A percentile compares a stretch with the other conserved stretches of the same genome.
phyloP scores from a whole-genome alignment of 1,140 invertebrate genomes.

The Nautilus pompilius region DNA sequence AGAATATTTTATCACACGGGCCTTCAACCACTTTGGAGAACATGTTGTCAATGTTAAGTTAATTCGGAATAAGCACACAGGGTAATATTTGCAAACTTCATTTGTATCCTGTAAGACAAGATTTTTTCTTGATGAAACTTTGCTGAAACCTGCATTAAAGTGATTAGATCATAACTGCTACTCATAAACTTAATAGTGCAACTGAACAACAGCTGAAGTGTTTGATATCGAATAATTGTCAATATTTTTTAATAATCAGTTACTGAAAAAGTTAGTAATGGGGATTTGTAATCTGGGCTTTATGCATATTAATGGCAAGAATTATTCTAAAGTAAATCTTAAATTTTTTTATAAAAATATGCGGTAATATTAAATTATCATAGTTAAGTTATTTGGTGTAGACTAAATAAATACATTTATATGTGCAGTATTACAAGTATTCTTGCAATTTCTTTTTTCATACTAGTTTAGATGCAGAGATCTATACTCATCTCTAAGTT shows the following conservation, averaged over 20 bases:
- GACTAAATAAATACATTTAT: no score
- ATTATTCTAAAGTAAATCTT: no score
- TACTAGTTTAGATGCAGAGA: background rate
- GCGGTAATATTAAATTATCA: no score
- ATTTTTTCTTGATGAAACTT: background rate
- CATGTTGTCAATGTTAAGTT: constrained; percentile 66
- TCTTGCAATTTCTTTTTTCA: background rate
- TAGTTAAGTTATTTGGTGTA: no score
- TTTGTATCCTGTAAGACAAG: background rate
- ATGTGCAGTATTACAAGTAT: no score
- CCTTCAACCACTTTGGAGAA: constrained; percentile 88
- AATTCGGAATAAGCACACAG: constrained; percentile 89
- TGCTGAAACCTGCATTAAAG: background rate
- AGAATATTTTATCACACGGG: constrained; percentile 85
- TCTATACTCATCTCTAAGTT: background rate
- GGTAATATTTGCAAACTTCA: constrained; percentile 21
- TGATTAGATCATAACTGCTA: background rate
- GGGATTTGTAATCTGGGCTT: no score
- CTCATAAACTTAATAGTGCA: background rate
- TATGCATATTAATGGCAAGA: no score
- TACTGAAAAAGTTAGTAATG: background rate
- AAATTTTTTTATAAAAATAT: no score
- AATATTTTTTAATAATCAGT: background rate
- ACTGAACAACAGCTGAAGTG: background rate
- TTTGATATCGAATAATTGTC: background rate